phyloP scores from a whole-genome alignment of 2,888 invertebrate genomes.

The Protonemura montana region DNA sequence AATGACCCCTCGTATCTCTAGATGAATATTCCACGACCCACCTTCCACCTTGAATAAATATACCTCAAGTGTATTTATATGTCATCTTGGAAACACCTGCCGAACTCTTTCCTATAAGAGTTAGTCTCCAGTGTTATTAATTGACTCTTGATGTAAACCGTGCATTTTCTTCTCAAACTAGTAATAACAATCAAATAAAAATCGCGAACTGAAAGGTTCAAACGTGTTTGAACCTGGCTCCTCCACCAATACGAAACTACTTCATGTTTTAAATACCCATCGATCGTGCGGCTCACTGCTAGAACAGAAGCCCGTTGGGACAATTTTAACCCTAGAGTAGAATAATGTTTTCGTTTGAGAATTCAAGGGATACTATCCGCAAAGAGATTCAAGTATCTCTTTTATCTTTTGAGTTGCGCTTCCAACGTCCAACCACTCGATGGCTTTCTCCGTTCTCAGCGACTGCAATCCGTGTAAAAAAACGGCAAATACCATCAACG shows the following conservation, averaged over 20 bases:
- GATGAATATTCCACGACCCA: neutral
- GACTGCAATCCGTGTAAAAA: no score
- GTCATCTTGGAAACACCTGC: neutral
- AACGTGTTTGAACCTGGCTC: neutral
- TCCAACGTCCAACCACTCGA: neutral
- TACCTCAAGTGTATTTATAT: neutral
- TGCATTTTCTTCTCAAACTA: no score
- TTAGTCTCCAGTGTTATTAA: neutral
- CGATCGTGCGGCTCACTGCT: neutral
- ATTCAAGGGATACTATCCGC: neutral
- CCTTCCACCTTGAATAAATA: neutral
- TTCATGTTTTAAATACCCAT: neutral
- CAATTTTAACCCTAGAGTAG: neutral
- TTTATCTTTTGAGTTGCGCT: neutral
- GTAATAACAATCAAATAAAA: no score
- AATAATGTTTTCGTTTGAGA: neutral
- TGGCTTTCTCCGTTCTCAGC: no score
- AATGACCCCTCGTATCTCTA: neutral
- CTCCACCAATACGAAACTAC: neutral
- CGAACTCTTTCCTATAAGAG: neutral
- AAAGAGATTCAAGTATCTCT: neutral
- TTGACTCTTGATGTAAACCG: neutral
- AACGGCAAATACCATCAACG: no score
- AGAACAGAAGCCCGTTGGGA: neutral
- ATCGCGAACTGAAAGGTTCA: no score